phyloP scores from a whole-genome alignment of 2,888 invertebrate genomes.

The Plebejus melissa region DNA sequence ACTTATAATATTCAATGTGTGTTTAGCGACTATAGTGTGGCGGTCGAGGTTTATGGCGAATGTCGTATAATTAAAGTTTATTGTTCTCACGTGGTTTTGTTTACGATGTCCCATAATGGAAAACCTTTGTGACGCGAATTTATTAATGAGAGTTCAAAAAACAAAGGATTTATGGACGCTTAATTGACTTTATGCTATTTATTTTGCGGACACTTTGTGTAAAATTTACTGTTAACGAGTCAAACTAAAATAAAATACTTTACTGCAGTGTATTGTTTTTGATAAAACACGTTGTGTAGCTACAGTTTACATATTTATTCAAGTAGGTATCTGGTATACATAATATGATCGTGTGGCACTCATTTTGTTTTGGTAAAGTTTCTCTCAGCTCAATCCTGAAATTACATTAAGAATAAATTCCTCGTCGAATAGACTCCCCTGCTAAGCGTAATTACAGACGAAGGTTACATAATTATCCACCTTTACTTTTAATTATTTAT shows the following conservation, averaged over 20 bases:
- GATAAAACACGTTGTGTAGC: neutral
- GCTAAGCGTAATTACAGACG: neutral
- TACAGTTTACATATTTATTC: neutral
- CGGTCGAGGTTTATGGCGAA: neutral
- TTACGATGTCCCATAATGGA: conserved; percentile 25
- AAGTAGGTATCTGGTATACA: neutral
- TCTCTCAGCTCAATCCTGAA: neutral
- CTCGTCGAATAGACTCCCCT: neutral
- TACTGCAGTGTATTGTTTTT: neutral
- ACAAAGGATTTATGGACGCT: neutral
- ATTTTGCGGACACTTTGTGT: neutral
- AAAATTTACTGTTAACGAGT: neutral
- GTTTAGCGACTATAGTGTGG: conserved; percentile 23
- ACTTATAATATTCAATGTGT: conserved; percentile 49
- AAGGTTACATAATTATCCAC: conserved; percentile 21
- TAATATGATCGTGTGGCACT: neutral
- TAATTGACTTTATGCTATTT: conserved; percentile 8
- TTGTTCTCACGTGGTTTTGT: conserved; percentile 35
- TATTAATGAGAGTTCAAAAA: conserved; percentile 7
- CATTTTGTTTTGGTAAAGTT: neutral
- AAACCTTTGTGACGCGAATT: conserved; percentile 19
- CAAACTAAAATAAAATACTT: neutral
- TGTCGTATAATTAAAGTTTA: conserved; percentile 43
- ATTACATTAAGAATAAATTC: conserved; percentile 1
- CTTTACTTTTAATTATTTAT: conserved; percentile 18